These are phyloP conservation scores for Crotalus adamanteus DNA, from an alignment of 2,797 vertebrate species.

Conservation along the genomic window DNA sequence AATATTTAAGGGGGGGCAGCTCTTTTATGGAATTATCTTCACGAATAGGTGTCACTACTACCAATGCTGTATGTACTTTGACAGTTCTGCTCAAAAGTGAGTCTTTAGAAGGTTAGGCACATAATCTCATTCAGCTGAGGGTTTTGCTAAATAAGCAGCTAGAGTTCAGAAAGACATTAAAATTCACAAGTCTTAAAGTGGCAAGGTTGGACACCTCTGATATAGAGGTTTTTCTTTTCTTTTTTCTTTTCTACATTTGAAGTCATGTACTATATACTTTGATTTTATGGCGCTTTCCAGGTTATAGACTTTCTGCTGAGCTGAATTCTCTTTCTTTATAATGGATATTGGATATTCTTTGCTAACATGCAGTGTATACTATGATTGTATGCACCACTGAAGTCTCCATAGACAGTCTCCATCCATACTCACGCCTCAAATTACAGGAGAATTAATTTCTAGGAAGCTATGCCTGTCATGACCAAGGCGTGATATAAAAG, in stretches of 20 bases:
- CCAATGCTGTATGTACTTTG: not conserved
- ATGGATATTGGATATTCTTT: not conserved
- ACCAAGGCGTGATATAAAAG: conserved; percentile 12
- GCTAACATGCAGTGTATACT: not conserved
- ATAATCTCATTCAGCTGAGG: not conserved
- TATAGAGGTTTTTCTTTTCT: too few species aligned
- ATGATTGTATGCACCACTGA: not conserved
- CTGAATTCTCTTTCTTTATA: not conserved
- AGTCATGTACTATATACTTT: not conserved
- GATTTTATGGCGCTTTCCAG: not conserved
- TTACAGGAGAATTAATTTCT: conserved; percentile 33
- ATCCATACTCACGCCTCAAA: not conserved
- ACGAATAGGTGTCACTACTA: not conserved
- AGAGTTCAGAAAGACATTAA: not conserved
- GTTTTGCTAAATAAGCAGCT: not conserved
- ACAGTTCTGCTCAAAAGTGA: not conserved
- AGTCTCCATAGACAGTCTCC: not conserved
- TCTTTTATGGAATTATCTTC: not conserved
- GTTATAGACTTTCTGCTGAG: not conserved
- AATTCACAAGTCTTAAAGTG: not conserved
- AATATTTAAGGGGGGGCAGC: not conserved
- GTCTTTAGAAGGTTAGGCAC: not conserved
- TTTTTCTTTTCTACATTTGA: too few species aligned
- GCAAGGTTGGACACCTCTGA: not conserved
- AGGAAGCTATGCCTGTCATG: not conserved